These are phyloP conservation scores for Notarius quadriscutis DNA, from an alignment of 2,113 vertebrate genomes.

Conservation along the genomic window DNA sequence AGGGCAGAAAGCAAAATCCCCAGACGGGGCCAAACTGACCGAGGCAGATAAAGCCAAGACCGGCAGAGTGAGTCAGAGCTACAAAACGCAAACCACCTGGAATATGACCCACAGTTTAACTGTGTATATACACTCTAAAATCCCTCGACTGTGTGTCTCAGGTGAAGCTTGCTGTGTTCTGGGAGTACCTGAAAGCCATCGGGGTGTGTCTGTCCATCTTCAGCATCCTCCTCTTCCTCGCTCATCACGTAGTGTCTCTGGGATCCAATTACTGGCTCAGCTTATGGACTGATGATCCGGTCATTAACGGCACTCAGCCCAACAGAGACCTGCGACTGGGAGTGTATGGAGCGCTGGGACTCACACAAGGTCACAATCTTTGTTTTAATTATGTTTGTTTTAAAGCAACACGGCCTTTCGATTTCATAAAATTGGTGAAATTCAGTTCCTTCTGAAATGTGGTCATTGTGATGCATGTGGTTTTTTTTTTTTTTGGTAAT, in stretches of 20 bases:
- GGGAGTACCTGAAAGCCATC: constrained; percentile 91
- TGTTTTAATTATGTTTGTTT: no score
- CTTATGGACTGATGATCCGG: constrained; percentile 90
- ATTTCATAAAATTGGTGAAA: no score
- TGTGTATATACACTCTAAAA: background rate
- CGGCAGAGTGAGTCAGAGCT: constrained; percentile 75
- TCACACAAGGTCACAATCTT: constrained; percentile 80
- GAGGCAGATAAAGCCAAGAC: constrained; percentile 91
- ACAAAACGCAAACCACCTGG: background rate
- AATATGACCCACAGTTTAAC: background rate
- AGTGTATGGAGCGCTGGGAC: constrained; percentile 86
- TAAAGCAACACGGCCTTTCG: no score
- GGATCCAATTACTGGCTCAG: constrained; percentile 96
- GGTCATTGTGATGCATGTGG: no score
- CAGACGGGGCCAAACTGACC: constrained; percentile 79
- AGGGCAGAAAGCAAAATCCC: constrained; percentile 57
- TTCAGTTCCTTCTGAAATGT: no score
- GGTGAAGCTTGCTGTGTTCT: constrained; percentile 91
- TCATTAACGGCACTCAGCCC: constrained; percentile 88
- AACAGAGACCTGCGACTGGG: constrained; percentile 79
- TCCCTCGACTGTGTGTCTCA: constrained; percentile 50
- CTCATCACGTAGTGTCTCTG: constrained; percentile 81
- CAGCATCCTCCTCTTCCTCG: constrained; percentile 84
- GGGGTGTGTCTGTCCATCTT: constrained; percentile 80
- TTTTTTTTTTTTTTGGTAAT: no score